Base-by-base conservation (phyloP, 2,888 invertebrate genomes). In the Drosophila prostipennis region DNA sequence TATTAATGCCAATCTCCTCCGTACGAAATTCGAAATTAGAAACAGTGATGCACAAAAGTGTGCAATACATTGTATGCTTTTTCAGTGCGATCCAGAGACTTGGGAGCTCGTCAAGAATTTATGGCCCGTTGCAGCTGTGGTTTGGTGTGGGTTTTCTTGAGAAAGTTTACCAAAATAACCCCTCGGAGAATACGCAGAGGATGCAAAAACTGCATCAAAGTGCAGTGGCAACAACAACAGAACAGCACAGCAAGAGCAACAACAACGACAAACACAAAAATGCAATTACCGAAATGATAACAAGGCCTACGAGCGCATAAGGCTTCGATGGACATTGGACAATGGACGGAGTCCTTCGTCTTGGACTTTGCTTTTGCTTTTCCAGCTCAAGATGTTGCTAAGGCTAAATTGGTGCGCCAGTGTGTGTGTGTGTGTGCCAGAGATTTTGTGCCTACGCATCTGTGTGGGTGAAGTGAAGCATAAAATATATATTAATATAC, bases 251-350 rank as follows among this genome's bases (percentile, higher is more conserved):
- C n/a, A n/a, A n/a, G n/a, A n/a, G n/a, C n/a, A n/a, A n/a, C n/a
- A 80, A 80, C 82, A 80, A 80, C 76, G 80, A 72, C 82, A 84
- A 84, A 82, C 84, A 84, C 84, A 84, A 84, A 84, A 84, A 84
- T 85, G 84, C 84, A 87, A 87, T 85, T 85, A 85, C 80, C 73
- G 78, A 85, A 85, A 87, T 85, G 84, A 85, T 87, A 85, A 85
- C 87, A 85, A 78, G 80, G 78, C 87, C 80, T 81, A 85, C 78
- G 72, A 69, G 76, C 65, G 78, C 72, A 79, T 74, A 80, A 76
- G 72, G 57, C 57, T 58, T 58, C 57, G 57, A 58, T 40, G 40
- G 74, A 68, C 73, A 78, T 65, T 37, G 59, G 61, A 77, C 72
- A 46, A 52, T 8, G 72, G 63, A 71, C 71, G 42, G 39, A 63